Evolutionary conservation across 2,888 invertebrate species (phyloP), one percentile per base, ranked within the genome.

Genomic region (Parthenolecanium corni): DNA sequence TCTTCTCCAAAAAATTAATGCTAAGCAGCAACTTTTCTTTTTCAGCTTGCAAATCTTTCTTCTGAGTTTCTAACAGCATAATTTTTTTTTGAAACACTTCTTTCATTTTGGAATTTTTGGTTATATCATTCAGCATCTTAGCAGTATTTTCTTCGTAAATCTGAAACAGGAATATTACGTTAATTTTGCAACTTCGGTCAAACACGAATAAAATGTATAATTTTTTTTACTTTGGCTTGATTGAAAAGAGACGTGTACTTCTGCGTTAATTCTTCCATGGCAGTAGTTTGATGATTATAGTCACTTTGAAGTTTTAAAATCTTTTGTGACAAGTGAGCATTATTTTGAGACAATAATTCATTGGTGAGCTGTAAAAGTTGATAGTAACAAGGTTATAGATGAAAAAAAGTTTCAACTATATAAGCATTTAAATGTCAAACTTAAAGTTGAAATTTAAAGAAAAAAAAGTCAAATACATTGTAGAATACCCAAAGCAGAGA

Each of bases 81-180:
- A 63, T 47, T 63, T 52, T 63, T 47, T 63, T 63, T 23, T 63
- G 63, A 4, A 24, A 42, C 9, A 53, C 24, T 63, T 63, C 63
- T 38, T 63, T 63, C 12, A 53, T 31, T 47, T 63, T 63, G 2
- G 44, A 46, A 23, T 40, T 46, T 38, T 63, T 63, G 47, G 44
- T 63, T 21, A 63, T 18, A 21, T 63, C 63, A 20, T 24, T 20
- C 21, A 63, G 25, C 46, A 63, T 46, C 23, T 53, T 52, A 16
- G 53, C 46, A n/a, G 63, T 25, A 14, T 63, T 63, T 31, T 63
- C 63, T 63, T 63, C 63, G 36, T 63, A 63, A 16, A 54, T 63
- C 63, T 63, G 23, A 31, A 21, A 23, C 21, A 31, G 31, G 20
- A 20, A 54, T 12, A n/a, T 14, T 31, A 18, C n/a, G 14, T 16